Conservation (phyloP, 2,888 invertebrate species). For the Andrena trimmerana region DNA sequence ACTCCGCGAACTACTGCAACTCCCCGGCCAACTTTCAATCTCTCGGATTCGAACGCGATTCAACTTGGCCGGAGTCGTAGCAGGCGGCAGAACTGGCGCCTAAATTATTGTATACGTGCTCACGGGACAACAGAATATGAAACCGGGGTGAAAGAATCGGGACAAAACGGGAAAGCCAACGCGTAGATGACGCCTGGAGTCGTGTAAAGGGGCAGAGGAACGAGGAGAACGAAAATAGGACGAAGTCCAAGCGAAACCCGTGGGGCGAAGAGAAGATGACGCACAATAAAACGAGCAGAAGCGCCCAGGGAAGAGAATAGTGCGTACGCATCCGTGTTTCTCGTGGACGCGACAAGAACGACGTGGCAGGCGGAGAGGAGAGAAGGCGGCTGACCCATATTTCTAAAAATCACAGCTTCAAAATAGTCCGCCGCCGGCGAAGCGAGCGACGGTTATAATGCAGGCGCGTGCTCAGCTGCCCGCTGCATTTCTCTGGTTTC, state of each 20-base stretch:
- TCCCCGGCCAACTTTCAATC: not conserved
- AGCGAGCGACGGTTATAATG: conserved; percentile 52
- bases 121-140: not conserved
- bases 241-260: conserved; percentile 21
- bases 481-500: conserved; percentile 66
- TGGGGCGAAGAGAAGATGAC: not conserved
- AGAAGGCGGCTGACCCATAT: conserved; percentile 79
- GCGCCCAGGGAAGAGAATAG: not conserved
- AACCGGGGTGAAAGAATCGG: not conserved
- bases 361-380: conserved; percentile 21
- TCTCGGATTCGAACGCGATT: not conserved
- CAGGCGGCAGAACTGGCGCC: not conserved
- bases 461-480: conserved; percentile 25
- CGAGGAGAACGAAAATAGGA: conserved; percentile 28
- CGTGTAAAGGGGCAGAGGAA: not conserved
- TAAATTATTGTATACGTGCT: not conserved
- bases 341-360: conserved; percentile 29
- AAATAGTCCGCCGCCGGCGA: conserved; percentile 77
- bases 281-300: conserved; percentile 24
- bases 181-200: conserved; percentile 2
- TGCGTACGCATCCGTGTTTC: conserved; percentile 21
- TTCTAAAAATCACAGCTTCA: conserved; percentile 81
- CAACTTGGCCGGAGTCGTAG: not conserved
- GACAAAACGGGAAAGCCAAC: not conserved
- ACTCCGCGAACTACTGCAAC: not conserved